phyloP scores from a whole-genome alignment of 2,113 vertebrate genomes.

The Cynoglossus semilaevis region DNA sequence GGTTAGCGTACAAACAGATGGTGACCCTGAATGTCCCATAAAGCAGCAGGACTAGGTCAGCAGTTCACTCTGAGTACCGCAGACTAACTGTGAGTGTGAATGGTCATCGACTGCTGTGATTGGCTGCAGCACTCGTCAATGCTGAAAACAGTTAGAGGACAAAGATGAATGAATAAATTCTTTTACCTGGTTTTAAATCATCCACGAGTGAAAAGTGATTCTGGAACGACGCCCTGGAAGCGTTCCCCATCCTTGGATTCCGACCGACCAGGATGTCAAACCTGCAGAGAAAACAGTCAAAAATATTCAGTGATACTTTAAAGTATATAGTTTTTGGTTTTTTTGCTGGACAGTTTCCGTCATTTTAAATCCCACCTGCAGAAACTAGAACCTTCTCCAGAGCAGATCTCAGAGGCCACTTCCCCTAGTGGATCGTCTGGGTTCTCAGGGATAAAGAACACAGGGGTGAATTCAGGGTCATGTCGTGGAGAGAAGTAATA shows the following conservation, averaged over 20 bases:
- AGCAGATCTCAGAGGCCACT: constrained; percentile 66
- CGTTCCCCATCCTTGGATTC: constrained; percentile 73
- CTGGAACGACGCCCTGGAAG: constrained; percentile 73
- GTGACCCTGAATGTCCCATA: too few species aligned
- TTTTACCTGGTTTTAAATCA: constrained; percentile 80
- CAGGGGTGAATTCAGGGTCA: constrained; percentile 77
- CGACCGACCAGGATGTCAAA: constrained; percentile 77
- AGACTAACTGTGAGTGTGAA: too few species aligned
- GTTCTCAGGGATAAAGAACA: constrained; percentile 69
- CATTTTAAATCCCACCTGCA: constrained; percentile 72
- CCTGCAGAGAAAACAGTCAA: constrained; percentile 31
- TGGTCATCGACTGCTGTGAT: too few species aligned
- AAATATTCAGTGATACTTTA: background rate
- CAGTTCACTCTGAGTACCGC: too few species aligned
- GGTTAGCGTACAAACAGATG: too few species aligned
- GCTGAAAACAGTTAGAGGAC: too few species aligned
- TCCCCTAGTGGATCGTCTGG: constrained; percentile 65
- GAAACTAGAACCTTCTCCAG: constrained; percentile 72
- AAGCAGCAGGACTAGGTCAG: too few species aligned
- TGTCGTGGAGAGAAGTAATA: constrained; percentile 79
- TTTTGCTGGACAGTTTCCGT: too few species aligned
- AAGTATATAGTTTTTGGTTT: too few species aligned
- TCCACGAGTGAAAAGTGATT: constrained; percentile 65
- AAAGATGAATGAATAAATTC: too few species aligned
- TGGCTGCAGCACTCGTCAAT: too few species aligned